These are phyloP conservation scores for Lochmaea crataegi DNA, from an alignment of 2,888 invertebrate genomes.

Conservation along the genomic window DNA sequence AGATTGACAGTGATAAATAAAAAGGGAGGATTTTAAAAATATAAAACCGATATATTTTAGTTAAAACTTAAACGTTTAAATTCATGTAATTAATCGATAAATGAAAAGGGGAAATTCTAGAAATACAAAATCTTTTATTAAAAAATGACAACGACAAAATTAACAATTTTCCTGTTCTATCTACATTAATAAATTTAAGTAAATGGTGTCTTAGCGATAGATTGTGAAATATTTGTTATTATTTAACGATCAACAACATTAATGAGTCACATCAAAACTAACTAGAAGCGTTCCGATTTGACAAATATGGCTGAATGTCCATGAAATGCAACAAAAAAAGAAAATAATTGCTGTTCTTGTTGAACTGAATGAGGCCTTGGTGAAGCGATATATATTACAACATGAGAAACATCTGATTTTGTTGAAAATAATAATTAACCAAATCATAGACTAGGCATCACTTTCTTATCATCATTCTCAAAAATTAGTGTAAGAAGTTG, in stretches of 20 bases:
- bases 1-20: too few species aligned
- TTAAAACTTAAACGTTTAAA: too few species aligned
- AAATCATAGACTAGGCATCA: background rate
- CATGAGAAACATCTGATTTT: background rate
- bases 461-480: background rate
- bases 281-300: constrained; percentile 1
- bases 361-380: background rate
- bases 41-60: too few species aligned
- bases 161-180: too few species aligned
- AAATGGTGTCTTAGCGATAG: background rate
- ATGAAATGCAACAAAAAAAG: constrained; percentile 5
- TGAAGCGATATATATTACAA: background rate
- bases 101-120: too few species aligned
- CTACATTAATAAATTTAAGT: background rate
- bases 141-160: too few species aligned
- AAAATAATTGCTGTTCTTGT: background rate
- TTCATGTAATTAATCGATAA: too few species aligned
- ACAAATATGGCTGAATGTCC: constrained; percentile 20
- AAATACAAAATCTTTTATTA: too few species aligned
- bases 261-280: background rate
- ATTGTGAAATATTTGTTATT: background rate
- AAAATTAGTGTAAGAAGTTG: too few species aligned
- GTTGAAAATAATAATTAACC: background rate
- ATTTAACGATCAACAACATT: background rate
- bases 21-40: too few species aligned